These are phyloP conservation scores for Rhamnusium bicolor DNA, from an alignment of 2,888 invertebrate species.

Conservation along the genomic window DNA sequence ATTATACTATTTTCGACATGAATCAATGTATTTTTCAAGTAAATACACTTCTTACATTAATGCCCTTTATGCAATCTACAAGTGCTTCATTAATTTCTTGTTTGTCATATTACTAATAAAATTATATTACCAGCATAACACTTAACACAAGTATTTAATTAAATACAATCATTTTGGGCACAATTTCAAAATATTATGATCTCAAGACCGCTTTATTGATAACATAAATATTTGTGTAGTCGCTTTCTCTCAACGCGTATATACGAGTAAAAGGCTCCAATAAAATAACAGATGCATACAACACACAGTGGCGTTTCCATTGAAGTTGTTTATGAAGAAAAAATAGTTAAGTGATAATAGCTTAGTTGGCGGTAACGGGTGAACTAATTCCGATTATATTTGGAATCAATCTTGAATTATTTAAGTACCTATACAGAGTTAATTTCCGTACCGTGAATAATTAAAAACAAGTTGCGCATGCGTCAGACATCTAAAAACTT, in stretches of 20 bases:
- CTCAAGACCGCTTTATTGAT: conserved; percentile 42
- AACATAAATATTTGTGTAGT: conserved; percentile 51
- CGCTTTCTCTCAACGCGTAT: conserved; percentile 43
- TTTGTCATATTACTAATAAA: conserved; percentile 5
- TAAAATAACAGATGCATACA: conserved; percentile 44
- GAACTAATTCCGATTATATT: too few species aligned
- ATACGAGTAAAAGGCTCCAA: conserved; percentile 32
- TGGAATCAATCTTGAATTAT: too few species aligned
- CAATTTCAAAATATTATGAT: conserved; percentile 38
- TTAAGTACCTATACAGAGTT: too few species aligned
- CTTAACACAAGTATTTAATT: conserved; percentile 27
- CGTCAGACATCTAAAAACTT: too few species aligned
- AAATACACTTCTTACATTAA: background rate
- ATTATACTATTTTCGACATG: background rate
- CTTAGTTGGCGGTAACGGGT: too few species aligned
- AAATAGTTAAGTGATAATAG: too few species aligned
- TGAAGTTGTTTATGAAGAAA: too few species aligned
- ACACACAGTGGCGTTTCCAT: background rate
- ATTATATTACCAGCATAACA: conserved; percentile 5
- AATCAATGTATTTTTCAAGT: background rate
- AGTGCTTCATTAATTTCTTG: conserved; percentile 5
- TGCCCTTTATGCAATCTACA: background rate
- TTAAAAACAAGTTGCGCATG: too few species aligned
- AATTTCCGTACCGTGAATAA: too few species aligned
- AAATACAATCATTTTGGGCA: conserved; percentile 27